These are phyloP conservation scores for Abramis brama DNA, from an alignment of 2,113 vertebrate species.

Conservation along the genomic window DNA sequence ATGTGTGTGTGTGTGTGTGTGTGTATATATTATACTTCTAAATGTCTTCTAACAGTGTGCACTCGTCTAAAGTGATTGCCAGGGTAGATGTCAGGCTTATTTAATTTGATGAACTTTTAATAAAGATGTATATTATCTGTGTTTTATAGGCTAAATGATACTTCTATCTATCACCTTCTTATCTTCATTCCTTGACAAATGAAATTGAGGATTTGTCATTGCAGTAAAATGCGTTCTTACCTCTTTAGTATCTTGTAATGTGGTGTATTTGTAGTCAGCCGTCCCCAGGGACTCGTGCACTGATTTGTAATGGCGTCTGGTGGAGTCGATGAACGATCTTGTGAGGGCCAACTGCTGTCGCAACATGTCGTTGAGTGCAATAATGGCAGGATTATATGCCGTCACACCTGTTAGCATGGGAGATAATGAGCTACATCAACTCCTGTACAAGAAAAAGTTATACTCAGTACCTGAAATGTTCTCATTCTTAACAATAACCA, in stretches of 20 bases:
- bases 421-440: not conserved
- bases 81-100: too few species aligned
- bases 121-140: too few species aligned
- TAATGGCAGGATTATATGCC: slow-evolving; percentile 70
- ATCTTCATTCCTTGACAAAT: not conserved
- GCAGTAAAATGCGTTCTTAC: slow-evolving; percentile 63
- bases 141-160: too few species aligned
- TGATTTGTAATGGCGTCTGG: slow-evolving; percentile 74
- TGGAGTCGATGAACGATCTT: slow-evolving; percentile 73
- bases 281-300: slow-evolving; percentile 77
- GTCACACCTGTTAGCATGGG: slow-evolving; percentile 72
- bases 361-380: slow-evolving; percentile 79
- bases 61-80: too few species aligned
- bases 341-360: slow-evolving; percentile 85
- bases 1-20: too few species aligned
- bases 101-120: too few species aligned
- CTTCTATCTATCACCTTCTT: not conserved
- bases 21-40: too few species aligned
- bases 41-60: too few species aligned
- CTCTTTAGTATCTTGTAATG: slow-evolving; percentile 84
- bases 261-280: slow-evolving; percentile 85
- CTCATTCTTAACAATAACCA: not conserved
- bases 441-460: not conserved
- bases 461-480: not conserved
- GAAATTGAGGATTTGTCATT: too few species aligned